A percentile compares a stretch with the other conserved stretches of the same genome.
These are phyloP conservation scores for Anolis sagrei DNA, from an alignment of 2,113 vertebrate species.

Conservation along the genomic window DNA sequence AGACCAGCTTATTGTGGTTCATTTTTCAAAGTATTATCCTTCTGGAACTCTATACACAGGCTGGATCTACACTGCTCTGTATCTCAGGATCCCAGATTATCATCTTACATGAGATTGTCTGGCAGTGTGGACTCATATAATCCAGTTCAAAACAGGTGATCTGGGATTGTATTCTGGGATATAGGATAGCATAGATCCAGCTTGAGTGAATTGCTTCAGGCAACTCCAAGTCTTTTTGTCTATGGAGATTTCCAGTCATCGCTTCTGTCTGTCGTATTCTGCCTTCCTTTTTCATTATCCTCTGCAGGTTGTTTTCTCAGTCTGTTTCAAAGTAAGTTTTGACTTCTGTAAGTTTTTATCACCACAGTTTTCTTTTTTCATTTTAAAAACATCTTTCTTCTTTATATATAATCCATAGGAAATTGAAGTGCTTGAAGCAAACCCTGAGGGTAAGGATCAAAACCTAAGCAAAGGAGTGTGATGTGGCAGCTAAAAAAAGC, in stretches of 20 bases:
- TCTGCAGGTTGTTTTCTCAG: neutral
- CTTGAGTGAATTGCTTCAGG: neutral
- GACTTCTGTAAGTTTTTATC: constrained; percentile 6
- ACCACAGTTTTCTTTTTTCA: neutral
- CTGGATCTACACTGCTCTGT: too few relatives aligned
- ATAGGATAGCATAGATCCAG: too few relatives aligned
- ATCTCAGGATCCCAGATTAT: too few relatives aligned
- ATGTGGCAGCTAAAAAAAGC: too few relatives aligned
- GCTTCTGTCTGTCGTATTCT: neutral
- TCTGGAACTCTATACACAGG: neutral
- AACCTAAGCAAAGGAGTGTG: constrained; percentile 9
- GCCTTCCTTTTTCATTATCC: neutral
- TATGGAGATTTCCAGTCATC: neutral
- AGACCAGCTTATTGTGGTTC: neutral
- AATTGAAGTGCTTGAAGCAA: constrained; percentile 44
- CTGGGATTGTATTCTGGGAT: too few relatives aligned
- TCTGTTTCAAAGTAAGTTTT: rapidly evolving
- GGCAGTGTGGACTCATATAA: too few relatives aligned
- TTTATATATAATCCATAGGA: neutral
- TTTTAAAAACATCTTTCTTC: neutral
- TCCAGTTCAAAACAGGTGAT: too few relatives aligned
- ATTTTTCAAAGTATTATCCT: neutral
- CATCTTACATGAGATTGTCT: too few relatives aligned
- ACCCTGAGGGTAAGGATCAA: constrained; percentile 24
- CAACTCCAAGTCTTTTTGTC: neutral